These are phyloP conservation scores for Periophthalmodon schlosseri DNA, from an alignment of 2,113 vertebrate genomes.

Conservation along the genomic window DNA sequence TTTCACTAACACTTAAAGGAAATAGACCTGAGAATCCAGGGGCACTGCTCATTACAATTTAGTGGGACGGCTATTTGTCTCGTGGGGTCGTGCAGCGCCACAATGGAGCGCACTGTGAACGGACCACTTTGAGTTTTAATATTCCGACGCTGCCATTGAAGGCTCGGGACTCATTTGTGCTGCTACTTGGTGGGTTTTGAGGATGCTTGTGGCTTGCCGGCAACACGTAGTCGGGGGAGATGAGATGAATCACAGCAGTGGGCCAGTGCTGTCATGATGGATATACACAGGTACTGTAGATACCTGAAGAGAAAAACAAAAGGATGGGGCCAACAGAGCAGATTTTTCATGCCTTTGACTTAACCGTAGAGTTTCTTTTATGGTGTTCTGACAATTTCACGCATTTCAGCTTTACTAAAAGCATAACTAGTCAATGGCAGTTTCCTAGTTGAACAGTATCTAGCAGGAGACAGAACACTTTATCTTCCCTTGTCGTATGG, in stretches of 20 bases:
- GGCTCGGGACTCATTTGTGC: constrained; percentile 13
- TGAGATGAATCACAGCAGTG: constrained; percentile 17
- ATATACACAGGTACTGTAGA: neutral
- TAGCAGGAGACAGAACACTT: neutral
- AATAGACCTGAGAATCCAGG: constrained; percentile 59
- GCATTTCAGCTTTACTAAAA: neutral
- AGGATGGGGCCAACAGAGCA: neutral
- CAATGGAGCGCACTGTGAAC: constrained; percentile 9
- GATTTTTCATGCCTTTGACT: neutral
- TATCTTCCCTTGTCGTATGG: neutral
- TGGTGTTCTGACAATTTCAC: neutral
- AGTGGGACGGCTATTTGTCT: constrained; percentile 39
- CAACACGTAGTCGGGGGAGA: constrained; percentile 15
- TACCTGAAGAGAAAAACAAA: constrained; percentile 4
- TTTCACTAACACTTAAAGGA: constrained; percentile 63
- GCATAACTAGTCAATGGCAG: neutral
- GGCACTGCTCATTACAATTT: constrained; percentile 51
- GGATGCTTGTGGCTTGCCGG: constrained; percentile 1
- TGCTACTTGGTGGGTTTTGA: constrained; percentile 17
- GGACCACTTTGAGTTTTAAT: constrained; percentile 40
- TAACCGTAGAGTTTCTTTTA: neutral
- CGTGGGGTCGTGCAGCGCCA: constrained; percentile 17
- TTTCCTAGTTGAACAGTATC: neutral
- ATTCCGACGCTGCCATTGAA: constrained; percentile 11
- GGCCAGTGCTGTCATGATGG: constrained; percentile 19